These are phyloP conservation scores for Ceratina australensis DNA, from an alignment of 1,140 invertebrate species.

Conservation along the genomic window DNA sequence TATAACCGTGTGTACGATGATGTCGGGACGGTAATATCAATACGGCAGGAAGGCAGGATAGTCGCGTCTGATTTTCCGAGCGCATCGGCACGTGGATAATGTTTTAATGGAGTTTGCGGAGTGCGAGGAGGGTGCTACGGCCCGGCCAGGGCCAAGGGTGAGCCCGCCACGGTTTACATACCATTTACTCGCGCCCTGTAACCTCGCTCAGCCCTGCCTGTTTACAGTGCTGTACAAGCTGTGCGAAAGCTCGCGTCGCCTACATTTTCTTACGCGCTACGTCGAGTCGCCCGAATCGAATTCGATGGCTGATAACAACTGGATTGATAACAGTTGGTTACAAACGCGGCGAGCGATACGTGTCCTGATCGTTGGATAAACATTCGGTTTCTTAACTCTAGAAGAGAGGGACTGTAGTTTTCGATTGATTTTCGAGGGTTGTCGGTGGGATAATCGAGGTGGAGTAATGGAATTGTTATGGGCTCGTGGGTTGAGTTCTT, in stretches of 20 bases:
- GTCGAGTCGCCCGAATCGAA: too few species aligned
- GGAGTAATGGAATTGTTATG: constrained; percentile 24
- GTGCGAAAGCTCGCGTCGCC: constrained; percentile 35
- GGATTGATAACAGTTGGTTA: too few species aligned
- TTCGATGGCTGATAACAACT: too few species aligned
- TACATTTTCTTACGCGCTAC: too few species aligned
- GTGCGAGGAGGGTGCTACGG: constrained; percentile 61
- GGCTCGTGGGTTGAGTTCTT: constrained; percentile 1
- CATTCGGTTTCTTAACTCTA: too few species aligned
- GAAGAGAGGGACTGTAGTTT: neutral
- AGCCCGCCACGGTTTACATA: constrained; percentile 78
- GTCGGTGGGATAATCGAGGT: neutral
- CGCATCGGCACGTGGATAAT: constrained; percentile 80
- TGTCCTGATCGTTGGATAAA: too few species aligned
- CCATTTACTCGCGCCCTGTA: constrained; percentile 79
- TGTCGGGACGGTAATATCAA: constrained; percentile 62
- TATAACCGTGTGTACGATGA: neutral
- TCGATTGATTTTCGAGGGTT: neutral
- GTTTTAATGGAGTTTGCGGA: constrained; percentile 81
- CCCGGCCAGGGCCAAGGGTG: constrained; percentile 73
- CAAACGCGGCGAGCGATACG: too few species aligned
- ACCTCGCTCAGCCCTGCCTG: constrained; percentile 64
- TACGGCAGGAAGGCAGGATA: constrained; percentile 61
- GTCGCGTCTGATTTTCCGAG: constrained; percentile 79
- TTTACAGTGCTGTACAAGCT: constrained; percentile 74